Base-by-base conservation (phyloP, 1,140 invertebrate genomes). In the Oryzaephilus surinamensis region DNA sequence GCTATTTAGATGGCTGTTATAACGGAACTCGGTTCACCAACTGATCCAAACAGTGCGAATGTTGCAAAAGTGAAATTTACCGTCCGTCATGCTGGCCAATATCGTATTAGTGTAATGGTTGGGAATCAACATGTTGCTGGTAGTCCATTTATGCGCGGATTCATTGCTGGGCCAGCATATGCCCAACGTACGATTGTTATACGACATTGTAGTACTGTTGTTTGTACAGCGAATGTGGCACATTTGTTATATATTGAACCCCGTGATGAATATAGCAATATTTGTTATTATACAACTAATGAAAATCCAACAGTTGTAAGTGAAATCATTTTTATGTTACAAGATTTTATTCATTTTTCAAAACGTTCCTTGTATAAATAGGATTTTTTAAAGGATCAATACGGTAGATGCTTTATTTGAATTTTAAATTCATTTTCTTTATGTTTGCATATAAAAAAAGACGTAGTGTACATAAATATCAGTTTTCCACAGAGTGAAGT, bases 11-110 rank as follows among this genome's bases (percentile, higher is more conserved):
- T 74, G 43, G 79, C 85, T 8, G 81, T 84, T 14, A 74, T 89
- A 31, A 76, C 85, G 49, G 86, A 92, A 64, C 69, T 91, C 46
- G 88, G 88, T 28, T 87, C 86, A n/a, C 80, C 84, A 12, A 76
- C 76, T 12, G 81, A 90, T 61, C 82, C 85, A 12, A 74, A 79
- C 38, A 76, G 76, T 60, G 84, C 83, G 20, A 89, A 94, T 64
- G 75, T 80, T 20, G 86, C 86, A 16, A 76, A 80, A 52, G 85
- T 90, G 16, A 89, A 90, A 60, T 94, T 95, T 62, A 92, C 85
- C 16, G 89, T 93, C 28, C 77, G 89, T 45, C 81, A 83, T 48
- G 84, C 90, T 7, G 90, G 90, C 24, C 75, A 84, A 51, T 95
- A 96, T 66, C 75, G 76, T 47, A 86, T 96, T 38, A 79, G 81